Conservation (phyloP, 2,113 vertebrate species). For the Syrmaticus mikado region DNA sequence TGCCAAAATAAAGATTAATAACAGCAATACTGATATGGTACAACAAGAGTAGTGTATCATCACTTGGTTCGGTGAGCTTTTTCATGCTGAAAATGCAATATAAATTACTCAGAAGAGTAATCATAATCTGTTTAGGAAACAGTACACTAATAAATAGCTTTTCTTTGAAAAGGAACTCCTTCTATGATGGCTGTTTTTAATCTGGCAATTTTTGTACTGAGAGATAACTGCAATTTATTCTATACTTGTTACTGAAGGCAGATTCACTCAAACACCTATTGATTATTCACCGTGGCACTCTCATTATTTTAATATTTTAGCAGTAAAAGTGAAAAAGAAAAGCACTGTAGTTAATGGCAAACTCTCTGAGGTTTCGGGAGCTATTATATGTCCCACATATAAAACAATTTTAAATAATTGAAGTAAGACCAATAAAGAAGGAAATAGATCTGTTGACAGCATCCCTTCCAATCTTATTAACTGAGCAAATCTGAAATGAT, state of each 20-base stretch:
- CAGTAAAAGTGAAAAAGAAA: neutral
- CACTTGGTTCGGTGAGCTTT: neutral
- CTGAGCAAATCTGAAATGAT: neutral
- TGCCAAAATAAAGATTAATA: slow-evolving; percentile 40
- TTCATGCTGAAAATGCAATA: slow-evolving; percentile 11
- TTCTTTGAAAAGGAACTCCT: neutral
- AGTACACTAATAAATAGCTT: neutral
- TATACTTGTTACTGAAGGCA: neutral
- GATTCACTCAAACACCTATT: neutral
- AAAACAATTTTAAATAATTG: neutral
- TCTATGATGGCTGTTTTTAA: neutral
- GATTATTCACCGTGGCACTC: neutral
- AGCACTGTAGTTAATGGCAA: neutral
- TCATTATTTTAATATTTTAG: neutral
- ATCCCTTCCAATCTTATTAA: neutral
- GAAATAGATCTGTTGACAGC: neutral
- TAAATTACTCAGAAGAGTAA: slow-evolving; percentile 23
- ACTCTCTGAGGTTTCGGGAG: neutral
- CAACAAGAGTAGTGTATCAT: neutral
- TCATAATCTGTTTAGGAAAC: slow-evolving; percentile 22
- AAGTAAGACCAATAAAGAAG: neutral
- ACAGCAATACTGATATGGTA: neutral
- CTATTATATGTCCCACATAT: accelerated
- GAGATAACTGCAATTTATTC: neutral
- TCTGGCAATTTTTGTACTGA: neutral